Base-by-base conservation (phyloP, 1,140 invertebrate species). In the Drosophila murphyi region DNA sequence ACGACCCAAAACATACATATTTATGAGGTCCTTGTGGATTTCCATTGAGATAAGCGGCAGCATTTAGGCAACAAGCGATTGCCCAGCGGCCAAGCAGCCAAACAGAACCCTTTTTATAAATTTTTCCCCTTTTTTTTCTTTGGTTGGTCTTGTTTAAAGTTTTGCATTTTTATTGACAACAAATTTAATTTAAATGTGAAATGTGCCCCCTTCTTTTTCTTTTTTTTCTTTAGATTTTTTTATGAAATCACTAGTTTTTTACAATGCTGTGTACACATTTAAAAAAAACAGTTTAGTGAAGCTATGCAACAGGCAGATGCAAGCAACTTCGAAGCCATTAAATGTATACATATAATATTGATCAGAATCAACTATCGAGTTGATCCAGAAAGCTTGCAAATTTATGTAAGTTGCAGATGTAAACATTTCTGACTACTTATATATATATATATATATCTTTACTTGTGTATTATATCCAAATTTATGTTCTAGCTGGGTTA, bases 11-110 rank as follows among this genome's bases (percentile, higher is more conserved):
- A 45, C 48, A 54, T 74, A 88, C 78, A 89, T 89, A 88, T 88
- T 83, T 89, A 89, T 88, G 77, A 89, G 83, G 77, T 88, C 80
- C 83, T 83, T 63, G 63, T 83, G 85, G 83, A 89, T 78, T 88
- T 88, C 57, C 77, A 88, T 83, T 88, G 77, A 88, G 83, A 88
- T 88, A 88, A 89, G 77, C 85, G 77, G 54, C 67, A 61, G 65
- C 85, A 80, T 83, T 88, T 88, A 76, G 80, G 78, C 70, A 71
- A 68, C 74, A 79, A 72, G 55, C 78, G 52, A 65, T 72, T 72
- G 69, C 59, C 72, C 65, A 31, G 43, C 47, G 70, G 70, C 61
- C 20, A 56, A 20, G 5, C 39, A 6, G 37, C 28, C 59, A 7
- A 48, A 45, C 45, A 10, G 10, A 62, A 61, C 78, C 78, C 50